A percentile compares a stretch with the other conserved stretches of the same genome.
These are phyloP conservation scores for Grapholita molesta DNA, from an alignment of 1,140 invertebrate genomes.

Conservation along the genomic window DNA sequence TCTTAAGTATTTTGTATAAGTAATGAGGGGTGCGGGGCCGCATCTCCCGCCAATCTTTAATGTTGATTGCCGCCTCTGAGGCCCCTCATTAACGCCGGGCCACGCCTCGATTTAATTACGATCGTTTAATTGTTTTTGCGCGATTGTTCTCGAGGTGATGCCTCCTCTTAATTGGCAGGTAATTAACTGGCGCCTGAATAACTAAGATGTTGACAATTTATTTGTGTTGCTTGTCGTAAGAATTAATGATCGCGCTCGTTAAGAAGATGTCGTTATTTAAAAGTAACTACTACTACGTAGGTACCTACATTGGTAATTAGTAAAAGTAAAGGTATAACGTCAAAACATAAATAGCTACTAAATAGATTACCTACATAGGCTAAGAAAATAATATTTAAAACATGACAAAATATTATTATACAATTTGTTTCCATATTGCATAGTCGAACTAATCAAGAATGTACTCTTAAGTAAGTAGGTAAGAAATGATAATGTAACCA, in stretches of 20 bases:
- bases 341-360: too few relatives aligned
- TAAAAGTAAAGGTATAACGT: not conserved
- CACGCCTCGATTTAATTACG: conserved; percentile 74
- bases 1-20: conserved; percentile 78
- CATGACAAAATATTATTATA: too few relatives aligned
- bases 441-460: too few relatives aligned
- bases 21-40: conserved; percentile 68
- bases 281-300: not conserved
- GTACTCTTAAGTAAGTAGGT: too few relatives aligned
- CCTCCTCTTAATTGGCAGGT: conserved; percentile 25
- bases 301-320: not conserved
- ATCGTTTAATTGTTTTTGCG: conserved; percentile 61
- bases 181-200: not conserved
- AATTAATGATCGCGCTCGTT: not conserved
- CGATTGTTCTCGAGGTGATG: conserved; percentile 22
- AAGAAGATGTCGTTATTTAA: not conserved
- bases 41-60: conserved; percentile 77
- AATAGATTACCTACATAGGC: too few relatives aligned
- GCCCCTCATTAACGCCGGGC: conserved; percentile 71
- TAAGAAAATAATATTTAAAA: too few relatives aligned
- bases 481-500: too few relatives aligned
- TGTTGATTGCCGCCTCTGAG: conserved; percentile 73
- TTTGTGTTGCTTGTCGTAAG: not conserved
- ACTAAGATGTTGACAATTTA: not conserved
- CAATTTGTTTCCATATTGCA: too few relatives aligned